Evolutionary conservation across 2,113 vertebrate species (phyloP).

Genomic region (Nipponia nippon): DNA sequence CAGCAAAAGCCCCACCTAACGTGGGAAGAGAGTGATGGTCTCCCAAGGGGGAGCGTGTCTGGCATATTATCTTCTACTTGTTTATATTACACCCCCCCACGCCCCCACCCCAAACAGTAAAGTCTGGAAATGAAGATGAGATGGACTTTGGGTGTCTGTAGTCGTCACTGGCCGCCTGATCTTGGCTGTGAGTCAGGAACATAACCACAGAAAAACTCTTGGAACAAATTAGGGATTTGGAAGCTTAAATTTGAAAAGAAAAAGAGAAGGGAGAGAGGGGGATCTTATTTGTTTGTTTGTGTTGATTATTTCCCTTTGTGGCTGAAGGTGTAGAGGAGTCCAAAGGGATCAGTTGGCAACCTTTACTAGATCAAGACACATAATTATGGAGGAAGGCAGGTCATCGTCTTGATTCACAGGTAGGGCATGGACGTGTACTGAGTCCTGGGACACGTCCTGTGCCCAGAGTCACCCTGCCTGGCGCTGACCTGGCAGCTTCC

Average conservation of each 20-base stretch:
- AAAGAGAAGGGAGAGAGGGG: background rate
- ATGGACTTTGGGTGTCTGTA: background rate
- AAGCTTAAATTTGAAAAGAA: background rate
- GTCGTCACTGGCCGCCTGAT: background rate
- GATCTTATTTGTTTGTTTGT: background rate
- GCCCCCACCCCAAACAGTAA: background rate
- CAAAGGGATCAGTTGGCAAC: background rate
- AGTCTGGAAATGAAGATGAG: conserved; percentile 2
- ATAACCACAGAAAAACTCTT: background rate
- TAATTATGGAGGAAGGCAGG: background rate
- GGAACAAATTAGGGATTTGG: background rate
- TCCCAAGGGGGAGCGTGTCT: background rate
- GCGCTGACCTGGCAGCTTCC: fast-evolving
- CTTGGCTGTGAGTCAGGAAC: conserved; percentile 4
- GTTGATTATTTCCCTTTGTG: background rate
- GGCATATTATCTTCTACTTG: background rate
- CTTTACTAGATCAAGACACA: background rate
- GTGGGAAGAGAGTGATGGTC: background rate
- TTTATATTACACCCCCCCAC: background rate
- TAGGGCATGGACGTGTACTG: background rate
- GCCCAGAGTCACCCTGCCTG: background rate
- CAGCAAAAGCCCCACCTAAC: conserved; percentile 28
- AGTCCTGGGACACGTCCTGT: background rate
- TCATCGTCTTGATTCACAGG: background rate
- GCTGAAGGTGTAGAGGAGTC: background rate